Conservation (phyloP, 2,113 vertebrate genomes). For the Grallaria varia region DNA sequence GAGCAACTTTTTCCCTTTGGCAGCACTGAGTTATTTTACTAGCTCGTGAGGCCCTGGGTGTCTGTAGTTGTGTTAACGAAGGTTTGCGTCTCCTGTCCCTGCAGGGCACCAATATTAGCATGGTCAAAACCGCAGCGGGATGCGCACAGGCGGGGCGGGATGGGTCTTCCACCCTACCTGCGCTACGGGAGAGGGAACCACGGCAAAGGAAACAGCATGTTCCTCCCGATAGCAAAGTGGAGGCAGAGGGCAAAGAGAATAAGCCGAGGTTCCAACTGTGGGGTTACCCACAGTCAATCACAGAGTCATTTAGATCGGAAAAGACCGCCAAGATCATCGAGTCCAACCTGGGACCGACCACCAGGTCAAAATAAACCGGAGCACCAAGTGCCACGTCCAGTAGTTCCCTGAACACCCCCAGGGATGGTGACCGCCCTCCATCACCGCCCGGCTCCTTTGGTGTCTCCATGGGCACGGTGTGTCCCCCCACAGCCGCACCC, state of each 20-base stretch:
- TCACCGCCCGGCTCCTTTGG: fast-evolving
- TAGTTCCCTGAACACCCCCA: not conserved
- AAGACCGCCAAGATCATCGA: not conserved
- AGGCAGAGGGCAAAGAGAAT: fast-evolving
- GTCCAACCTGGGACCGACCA: not conserved
- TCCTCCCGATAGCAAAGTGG: fast-evolving
- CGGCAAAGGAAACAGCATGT: fast-evolving
- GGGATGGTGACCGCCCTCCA: not conserved
- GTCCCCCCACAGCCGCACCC: too few species aligned
- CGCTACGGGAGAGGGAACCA: fast-evolving
- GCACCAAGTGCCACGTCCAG: too few species aligned
- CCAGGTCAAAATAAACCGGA: not conserved
- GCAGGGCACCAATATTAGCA: fast-evolving
- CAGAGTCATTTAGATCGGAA: not conserved
- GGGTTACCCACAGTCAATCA: fast-evolving
- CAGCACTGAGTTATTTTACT: not conserved
- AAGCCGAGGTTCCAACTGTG: fast-evolving
- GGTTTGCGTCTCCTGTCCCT: fast-evolving
- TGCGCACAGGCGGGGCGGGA: not conserved
- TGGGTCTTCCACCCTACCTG: not conserved
- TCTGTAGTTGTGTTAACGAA: not conserved
- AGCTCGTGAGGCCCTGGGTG: not conserved
- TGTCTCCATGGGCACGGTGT: fast-evolving
- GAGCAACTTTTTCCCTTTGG: not conserved
- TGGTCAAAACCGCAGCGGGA: fast-evolving